Conservation (phyloP, 2,113 vertebrate species). For the Eolophus roseicapilla region DNA sequence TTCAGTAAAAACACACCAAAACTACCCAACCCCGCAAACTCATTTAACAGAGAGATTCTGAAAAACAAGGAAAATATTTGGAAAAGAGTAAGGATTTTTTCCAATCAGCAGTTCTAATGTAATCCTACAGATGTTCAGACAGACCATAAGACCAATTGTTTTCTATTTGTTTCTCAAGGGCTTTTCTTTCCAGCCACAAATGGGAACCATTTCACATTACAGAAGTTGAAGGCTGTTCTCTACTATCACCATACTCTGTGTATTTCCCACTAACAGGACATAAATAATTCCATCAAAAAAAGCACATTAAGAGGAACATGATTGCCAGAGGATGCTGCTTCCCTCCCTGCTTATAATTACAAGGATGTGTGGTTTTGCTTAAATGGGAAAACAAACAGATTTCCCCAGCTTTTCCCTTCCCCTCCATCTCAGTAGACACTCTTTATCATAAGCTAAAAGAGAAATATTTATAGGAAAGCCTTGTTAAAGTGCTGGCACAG, state of each 20-base stretch:
- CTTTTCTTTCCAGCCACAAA: not conserved
- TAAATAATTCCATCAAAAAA: constrained; percentile 39
- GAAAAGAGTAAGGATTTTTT: not conserved
- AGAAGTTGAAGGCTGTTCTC: not conserved
- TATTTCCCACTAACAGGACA: constrained; percentile 27
- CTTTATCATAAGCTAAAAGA: constrained; percentile 9
- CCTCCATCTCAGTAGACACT: not conserved
- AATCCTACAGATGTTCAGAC: not conserved
- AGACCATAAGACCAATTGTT: not conserved
- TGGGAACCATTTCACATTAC: not conserved
- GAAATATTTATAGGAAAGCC: constrained; percentile 47
- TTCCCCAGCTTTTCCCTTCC: not conserved
- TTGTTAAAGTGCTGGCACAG: constrained; percentile 14
- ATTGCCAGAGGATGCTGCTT: constrained; percentile 23
- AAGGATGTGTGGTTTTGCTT: constrained; percentile 30
- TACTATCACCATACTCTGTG: not conserved
- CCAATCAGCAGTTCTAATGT: not conserved
- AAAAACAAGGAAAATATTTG: not conserved
- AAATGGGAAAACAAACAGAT: constrained; percentile 37
- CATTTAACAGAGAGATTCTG: not conserved
- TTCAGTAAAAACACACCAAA: not conserved
- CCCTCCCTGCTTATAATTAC: not conserved
- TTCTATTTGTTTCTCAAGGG: not conserved
- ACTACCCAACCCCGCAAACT: fast-evolving
- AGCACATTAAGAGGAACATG: not conserved